Percentiles rank a stretch among this genome's conserved stretches.
phyloP scores from a whole-genome alignment of 2,113 vertebrate genomes.

The Baryphthengus martii region DNA sequence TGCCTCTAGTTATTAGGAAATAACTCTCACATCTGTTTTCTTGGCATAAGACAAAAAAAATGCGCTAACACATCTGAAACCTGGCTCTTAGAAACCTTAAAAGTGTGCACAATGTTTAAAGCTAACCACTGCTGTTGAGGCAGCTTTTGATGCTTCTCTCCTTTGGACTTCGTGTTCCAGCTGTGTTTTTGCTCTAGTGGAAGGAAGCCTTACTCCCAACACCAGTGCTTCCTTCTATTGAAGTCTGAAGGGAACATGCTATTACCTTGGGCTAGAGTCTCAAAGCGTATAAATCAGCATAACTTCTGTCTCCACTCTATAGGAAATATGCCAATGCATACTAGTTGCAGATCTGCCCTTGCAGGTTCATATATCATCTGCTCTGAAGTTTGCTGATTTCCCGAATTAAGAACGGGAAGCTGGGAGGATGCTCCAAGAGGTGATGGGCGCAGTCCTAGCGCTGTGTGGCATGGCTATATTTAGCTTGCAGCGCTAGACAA shows the following conservation, averaged over 20 bases:
- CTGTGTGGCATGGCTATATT: neutral
- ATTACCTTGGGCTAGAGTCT: neutral
- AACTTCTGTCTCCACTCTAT: neutral
- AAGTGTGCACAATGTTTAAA: neutral
- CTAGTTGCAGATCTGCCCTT: neutral
- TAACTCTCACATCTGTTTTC: conserved; percentile 31
- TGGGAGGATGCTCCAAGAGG: rapidly evolving
- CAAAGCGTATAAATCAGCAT: neutral
- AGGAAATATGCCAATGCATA: neutral
- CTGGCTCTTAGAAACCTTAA: neutral
- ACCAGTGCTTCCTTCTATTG: neutral
- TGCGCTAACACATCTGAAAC: conserved; percentile 9
- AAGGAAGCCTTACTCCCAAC: neutral
- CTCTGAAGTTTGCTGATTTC: neutral
- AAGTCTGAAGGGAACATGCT: neutral
- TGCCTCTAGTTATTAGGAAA: conserved; percentile 30
- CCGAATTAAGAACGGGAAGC: neutral
- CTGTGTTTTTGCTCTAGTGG: neutral
- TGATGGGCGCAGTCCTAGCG: neutral
- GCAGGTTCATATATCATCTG: neutral
- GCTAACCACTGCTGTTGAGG: neutral
- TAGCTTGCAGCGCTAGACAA: conserved; percentile 8
- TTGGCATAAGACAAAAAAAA: conserved; percentile 49
- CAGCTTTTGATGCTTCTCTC: neutral
- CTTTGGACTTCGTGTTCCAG: neutral